Conservation (phyloP, 2,797 vertebrate genomes). For the Eospalax fontanierii region DNA sequence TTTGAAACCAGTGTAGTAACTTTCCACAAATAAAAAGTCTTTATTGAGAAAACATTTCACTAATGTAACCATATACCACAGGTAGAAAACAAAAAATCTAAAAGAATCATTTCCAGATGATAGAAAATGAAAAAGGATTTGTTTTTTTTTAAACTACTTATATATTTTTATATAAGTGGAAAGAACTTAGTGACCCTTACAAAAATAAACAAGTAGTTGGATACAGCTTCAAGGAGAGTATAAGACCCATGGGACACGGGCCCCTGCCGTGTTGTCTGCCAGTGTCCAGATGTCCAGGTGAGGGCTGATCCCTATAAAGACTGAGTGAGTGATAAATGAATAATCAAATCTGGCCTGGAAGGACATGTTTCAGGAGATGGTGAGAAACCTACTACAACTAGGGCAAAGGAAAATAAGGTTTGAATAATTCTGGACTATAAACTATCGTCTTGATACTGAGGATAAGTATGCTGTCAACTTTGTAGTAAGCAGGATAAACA, state of each 20-base stretch:
- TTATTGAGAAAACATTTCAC: slow-evolving; percentile 39
- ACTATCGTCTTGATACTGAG: background rate
- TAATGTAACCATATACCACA: slow-evolving; percentile 17
- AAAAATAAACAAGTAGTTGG: slow-evolving; percentile 38
- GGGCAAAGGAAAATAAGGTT: slow-evolving; percentile 27
- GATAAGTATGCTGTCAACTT: background rate
- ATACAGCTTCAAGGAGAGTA: background rate
- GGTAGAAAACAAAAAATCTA: background rate
- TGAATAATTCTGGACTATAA: background rate
- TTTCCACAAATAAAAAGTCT: slow-evolving; percentile 41
- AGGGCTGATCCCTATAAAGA: background rate
- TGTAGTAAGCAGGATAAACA: background rate
- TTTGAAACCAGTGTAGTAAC: slow-evolving; percentile 54
- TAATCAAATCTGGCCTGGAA: background rate
- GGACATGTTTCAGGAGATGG: background rate
- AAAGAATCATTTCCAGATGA: slow-evolving; percentile 38
- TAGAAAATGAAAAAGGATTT: slow-evolving; percentile 36
- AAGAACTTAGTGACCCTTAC: slow-evolving; percentile 17
- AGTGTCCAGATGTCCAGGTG: background rate
- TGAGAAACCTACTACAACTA: background rate
- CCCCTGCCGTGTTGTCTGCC: background rate
- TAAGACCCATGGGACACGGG: background rate
- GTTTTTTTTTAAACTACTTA: slow-evolving; percentile 23
- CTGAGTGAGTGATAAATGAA: background rate
- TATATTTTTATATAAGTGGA: background rate